A percentile compares a stretch with the other conserved stretches of the same genome.
Conservation (phyloP, 2,888 invertebrate species). For the Agrenia bidenticulata region DNA sequence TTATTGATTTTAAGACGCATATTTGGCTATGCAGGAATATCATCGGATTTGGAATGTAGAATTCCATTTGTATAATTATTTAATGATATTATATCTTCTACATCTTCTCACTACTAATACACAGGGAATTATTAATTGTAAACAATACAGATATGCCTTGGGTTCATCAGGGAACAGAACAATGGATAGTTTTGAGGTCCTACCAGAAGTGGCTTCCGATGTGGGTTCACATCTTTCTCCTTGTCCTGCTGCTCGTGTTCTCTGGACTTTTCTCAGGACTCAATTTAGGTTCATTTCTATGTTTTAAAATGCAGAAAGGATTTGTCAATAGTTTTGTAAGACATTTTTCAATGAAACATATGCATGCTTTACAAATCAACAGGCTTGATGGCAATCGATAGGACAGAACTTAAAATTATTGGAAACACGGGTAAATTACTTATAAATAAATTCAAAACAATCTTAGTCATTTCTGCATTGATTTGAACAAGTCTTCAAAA, state of each 20-base stretch:
- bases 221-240: slow-evolving; percentile 73
- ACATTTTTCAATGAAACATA: too few relatives aligned
- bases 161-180: slow-evolving; percentile 49
- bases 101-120: not conserved
- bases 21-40: too few relatives aligned
- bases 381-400: slow-evolving; percentile 70
- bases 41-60: too few relatives aligned
- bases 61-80: too few relatives aligned
- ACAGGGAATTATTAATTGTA: not conserved
- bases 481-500: too few relatives aligned
- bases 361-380: not conserved
- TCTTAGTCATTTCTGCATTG: too few relatives aligned
- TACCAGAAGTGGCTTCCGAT: slow-evolving; percentile 62
- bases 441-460: not conserved
- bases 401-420: slow-evolving; percentile 91
- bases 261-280: slow-evolving; percentile 96
- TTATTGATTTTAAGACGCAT: too few relatives aligned
- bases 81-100: too few relatives aligned
- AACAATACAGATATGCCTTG: slow-evolving; percentile 47
- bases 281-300: slow-evolving; percentile 89
- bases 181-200: slow-evolving; percentile 44
- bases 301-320: too few relatives aligned
- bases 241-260: slow-evolving; percentile 73
- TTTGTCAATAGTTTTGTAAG: too few relatives aligned
- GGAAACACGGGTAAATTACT: slow-evolving; percentile 74